Evolutionary conservation across 92 coral and sea anemone genomes (phyloP).

Genomic region (Siderastrea siderea): DNA sequence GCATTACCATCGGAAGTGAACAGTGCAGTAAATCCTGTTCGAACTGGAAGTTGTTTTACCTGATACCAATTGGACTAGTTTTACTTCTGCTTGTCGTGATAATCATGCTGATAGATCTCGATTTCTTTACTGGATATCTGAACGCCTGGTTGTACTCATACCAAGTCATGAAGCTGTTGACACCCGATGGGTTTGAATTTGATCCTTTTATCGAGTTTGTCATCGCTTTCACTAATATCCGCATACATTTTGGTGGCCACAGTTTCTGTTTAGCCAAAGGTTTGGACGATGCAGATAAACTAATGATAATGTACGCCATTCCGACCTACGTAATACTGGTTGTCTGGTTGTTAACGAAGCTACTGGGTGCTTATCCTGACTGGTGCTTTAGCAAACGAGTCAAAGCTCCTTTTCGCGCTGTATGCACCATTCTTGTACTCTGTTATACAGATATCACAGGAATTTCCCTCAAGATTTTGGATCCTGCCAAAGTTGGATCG

Average conservation of each 20-base stretch:
- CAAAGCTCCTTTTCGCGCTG: conserved; percentile 87
- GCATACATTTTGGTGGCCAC: conserved; percentile 44
- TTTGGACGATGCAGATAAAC: conserved; percentile 83
- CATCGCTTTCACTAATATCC: conserved; percentile 78
- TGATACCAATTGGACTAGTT: conserved; percentile 64
- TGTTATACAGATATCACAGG: conserved; percentile 89
- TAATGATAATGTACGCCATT: conserved; percentile 69
- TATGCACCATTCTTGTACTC: conserved; percentile 91
- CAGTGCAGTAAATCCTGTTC: conserved; percentile 63
- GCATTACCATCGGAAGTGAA: conserved; percentile 82
- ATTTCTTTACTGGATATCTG: conserved; percentile 88
- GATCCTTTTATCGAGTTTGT: conserved; percentile 78
- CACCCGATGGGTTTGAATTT: conserved; percentile 68
- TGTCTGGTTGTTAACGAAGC: conserved; percentile 69
- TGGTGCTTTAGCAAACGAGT: conserved; percentile 85
- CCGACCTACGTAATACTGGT: conserved; percentile 78
- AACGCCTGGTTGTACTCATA: conserved; percentile 98
- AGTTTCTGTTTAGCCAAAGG: conserved; percentile 66
- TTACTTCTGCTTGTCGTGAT: conserved; percentile 72
- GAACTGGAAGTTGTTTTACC: conserved; percentile 63
- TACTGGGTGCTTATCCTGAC: conserved; percentile 74
- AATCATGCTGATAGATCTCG: conserved; percentile 83
- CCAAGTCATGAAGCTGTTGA: conserved; percentile 80
- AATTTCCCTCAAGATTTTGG: conserved; percentile 81
- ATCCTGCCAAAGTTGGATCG: conserved; percentile 55